phyloP scores from a whole-genome alignment of 1,140 invertebrate species.

The Drosophila lowei region DNA sequence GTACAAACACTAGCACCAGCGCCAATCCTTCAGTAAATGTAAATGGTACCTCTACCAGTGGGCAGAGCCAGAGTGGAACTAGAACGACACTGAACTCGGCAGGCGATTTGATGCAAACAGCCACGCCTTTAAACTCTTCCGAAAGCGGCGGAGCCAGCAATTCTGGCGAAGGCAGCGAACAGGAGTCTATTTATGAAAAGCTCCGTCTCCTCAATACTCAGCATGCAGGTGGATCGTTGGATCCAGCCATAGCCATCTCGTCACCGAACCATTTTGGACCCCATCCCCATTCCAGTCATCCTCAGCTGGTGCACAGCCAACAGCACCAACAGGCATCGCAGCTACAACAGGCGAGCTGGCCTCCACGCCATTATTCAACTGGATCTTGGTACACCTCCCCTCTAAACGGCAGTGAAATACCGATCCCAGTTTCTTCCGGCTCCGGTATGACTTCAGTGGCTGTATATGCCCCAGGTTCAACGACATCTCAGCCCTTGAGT shows the following conservation, averaged over 20 bases:
- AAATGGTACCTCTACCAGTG: conserved; percentile 23
- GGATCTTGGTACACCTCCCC: conserved; percentile 76
- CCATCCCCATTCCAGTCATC: conserved; percentile 25
- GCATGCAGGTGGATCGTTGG: conserved; percentile 39
- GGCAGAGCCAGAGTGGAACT: background rate
- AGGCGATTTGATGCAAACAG: conserved; percentile 57
- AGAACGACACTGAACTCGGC: background rate
- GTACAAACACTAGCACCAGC: conserved; percentile 4
- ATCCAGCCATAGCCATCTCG: conserved; percentile 5
- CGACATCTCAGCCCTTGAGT: conserved; percentile 53
- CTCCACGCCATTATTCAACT: conserved; percentile 63
- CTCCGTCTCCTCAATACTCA: conserved; percentile 92
- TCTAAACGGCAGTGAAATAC: conserved; percentile 36
- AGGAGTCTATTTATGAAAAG: conserved; percentile 92
- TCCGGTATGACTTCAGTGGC: conserved; percentile 25
- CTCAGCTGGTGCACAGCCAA: conserved; percentile 30
- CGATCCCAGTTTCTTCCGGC: conserved; percentile 12
- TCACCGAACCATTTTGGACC: conserved; percentile 47
- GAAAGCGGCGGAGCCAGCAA: conserved; percentile 78
- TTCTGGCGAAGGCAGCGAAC: conserved; percentile 84
- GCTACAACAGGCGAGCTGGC: conserved; percentile 58
- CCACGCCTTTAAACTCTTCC: conserved; percentile 74
- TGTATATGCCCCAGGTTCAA: conserved; percentile 26
- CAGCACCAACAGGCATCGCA: conserved; percentile 37
- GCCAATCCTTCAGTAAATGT: conserved; percentile 24